These are phyloP conservation scores for Orthonyx spaldingii DNA, from an alignment of 2,113 vertebrate genomes.

Conservation along the genomic window DNA sequence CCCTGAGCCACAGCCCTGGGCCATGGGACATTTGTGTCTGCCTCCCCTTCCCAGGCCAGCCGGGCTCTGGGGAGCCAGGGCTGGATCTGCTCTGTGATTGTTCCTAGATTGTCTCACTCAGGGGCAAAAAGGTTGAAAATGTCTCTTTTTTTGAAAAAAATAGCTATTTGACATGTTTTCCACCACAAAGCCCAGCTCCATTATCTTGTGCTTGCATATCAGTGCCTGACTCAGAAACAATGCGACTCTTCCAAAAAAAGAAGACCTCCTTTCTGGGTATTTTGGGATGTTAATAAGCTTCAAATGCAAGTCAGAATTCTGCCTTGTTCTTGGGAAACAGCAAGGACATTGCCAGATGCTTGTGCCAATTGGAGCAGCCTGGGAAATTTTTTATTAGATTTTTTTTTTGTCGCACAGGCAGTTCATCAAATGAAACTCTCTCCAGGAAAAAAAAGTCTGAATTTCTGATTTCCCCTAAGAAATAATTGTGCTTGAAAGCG, in stretches of 20 bases:
- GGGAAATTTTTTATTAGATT: slow-evolving; percentile 8
- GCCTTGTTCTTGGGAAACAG: slow-evolving; percentile 39
- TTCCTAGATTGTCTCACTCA: background rate
- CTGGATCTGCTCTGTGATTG: background rate
- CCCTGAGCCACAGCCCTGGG: background rate
- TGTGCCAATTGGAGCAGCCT: slow-evolving; percentile 7
- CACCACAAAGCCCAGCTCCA: background rate
- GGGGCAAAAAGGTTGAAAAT: background rate
- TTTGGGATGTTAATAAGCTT: slow-evolving; percentile 56
- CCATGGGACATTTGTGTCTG: background rate
- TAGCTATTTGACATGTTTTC: background rate
- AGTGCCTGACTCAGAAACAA: slow-evolving; percentile 46
- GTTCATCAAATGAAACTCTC: slow-evolving; percentile 24
- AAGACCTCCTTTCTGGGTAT: slow-evolving; percentile 57
- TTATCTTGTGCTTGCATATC: background rate
- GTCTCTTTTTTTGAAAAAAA: background rate
- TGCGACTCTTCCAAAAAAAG: slow-evolving; percentile 54
- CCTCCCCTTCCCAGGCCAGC: background rate
- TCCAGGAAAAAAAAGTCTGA: slow-evolving; percentile 12
- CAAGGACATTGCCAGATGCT: slow-evolving; percentile 40
- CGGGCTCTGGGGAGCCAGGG: background rate
- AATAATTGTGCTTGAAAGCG: background rate
- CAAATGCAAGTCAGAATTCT: slow-evolving; percentile 6
- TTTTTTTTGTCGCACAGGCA: background rate
- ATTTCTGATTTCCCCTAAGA: slow-evolving; percentile 14